Evolutionary conservation across 2,113 vertebrate species (phyloP).

Genomic region (Nansenia antarctica): DNA sequence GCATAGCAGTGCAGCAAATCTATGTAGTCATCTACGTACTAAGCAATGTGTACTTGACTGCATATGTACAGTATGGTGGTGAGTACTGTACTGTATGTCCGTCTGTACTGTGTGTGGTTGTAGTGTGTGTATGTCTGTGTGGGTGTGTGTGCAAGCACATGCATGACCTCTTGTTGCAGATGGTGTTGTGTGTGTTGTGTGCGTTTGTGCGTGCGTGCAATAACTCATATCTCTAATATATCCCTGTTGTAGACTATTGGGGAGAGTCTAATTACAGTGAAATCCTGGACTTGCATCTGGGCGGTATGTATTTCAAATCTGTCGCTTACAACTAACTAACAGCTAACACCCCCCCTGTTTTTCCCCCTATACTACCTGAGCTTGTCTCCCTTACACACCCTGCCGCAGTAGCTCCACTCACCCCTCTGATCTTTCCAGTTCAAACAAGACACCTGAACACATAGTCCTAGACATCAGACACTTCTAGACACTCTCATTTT

Average conservation of each 20-base stretch:
- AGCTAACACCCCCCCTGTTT: constrained; percentile 60
- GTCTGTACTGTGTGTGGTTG: constrained; percentile 44
- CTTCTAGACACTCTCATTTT: constrained; percentile 32
- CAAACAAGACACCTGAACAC: constrained; percentile 44
- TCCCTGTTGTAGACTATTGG: constrained; percentile 99
- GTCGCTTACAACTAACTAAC: constrained; percentile 87
- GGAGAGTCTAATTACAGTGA: constrained; percentile 99
- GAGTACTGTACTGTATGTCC: constrained; percentile 55
- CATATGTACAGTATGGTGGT: constrained; percentile 44
- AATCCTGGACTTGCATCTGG: constrained; percentile 99
- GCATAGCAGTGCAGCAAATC: constrained; percentile 67
- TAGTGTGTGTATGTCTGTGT: constrained; percentile 27
- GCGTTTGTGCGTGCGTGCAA: constrained; percentile 67
- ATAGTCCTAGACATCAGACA: constrained; percentile 39
- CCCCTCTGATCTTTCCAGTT: constrained; percentile 72
- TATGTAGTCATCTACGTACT: constrained; percentile 54
- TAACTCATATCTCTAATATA: constrained; percentile 94
- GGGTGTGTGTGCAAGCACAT: constrained; percentile 39
- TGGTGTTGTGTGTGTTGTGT: constrained; percentile 43
- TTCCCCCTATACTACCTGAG: constrained; percentile 36
- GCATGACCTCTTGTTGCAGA: constrained; percentile 60
- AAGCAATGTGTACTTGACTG: constrained; percentile 35
- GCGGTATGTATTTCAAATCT: constrained; percentile 98
- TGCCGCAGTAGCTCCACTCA: not conserved
- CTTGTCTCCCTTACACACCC: constrained; percentile 19